Evolutionary conservation across 2,888 invertebrate genomes (phyloP).

Genomic region (Agriotes lineatus): DNA sequence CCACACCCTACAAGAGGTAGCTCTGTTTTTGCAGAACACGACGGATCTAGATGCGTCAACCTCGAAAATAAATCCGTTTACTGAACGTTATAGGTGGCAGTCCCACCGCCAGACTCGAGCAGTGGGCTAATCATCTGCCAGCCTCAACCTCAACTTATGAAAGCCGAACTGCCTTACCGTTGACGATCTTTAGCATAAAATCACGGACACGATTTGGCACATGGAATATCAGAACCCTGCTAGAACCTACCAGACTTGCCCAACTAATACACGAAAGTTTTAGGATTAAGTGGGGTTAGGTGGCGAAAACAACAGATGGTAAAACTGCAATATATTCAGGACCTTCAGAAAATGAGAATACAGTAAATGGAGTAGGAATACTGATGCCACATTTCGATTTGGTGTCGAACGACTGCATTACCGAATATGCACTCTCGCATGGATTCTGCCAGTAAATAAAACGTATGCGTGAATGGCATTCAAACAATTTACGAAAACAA

Average conservation of each 20-base stretch:
- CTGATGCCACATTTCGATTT: too few relatives aligned
- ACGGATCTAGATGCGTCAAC: too few relatives aligned
- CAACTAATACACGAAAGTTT: background rate
- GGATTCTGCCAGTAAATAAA: too few relatives aligned
- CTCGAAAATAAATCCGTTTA: too few relatives aligned
- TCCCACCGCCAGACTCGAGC: background rate
- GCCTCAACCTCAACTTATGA: background rate
- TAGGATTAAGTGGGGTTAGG: too few relatives aligned
- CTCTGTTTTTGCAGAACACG: too few relatives aligned
- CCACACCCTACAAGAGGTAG: too few relatives aligned
- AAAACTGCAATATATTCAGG: background rate
- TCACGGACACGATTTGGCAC: constrained; percentile 4
- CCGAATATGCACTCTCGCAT: too few relatives aligned
- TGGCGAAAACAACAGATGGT: too few relatives aligned
- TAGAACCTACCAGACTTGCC: background rate
- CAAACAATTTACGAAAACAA: too few relatives aligned
- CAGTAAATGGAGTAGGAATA: background rate
- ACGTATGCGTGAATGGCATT: too few relatives aligned
- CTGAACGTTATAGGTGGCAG: background rate
- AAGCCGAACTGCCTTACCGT: background rate
- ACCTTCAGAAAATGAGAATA: background rate
- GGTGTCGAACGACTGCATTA: too few relatives aligned
- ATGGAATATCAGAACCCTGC: background rate
- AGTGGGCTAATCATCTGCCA: background rate
- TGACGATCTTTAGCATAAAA: constrained; percentile 1